Evolutionary conservation across 1,140 invertebrate species (phyloP).

Genomic region (Drosophila saltans): DNA sequence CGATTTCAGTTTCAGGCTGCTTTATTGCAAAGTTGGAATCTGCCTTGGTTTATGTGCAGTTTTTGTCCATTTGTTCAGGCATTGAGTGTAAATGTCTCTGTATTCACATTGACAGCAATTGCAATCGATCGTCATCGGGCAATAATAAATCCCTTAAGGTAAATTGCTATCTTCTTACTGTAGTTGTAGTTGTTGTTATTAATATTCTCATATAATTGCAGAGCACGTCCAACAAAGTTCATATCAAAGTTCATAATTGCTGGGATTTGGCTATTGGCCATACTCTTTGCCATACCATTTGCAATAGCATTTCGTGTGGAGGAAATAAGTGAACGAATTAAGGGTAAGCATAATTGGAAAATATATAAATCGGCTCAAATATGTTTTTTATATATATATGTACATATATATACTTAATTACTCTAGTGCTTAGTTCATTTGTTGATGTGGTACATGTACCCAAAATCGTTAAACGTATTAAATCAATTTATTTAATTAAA

Average conservation of each 20-base stretch:
- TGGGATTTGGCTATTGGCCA: slow-evolving; percentile 87
- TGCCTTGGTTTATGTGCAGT: slow-evolving; percentile 92
- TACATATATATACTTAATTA: neutral
- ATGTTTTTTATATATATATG: no score
- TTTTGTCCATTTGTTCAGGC: slow-evolving; percentile 92
- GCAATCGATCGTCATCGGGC: slow-evolving; percentile 90
- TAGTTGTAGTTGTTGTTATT: slow-evolving; percentile 8
- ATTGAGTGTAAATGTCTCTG: slow-evolving; percentile 91
- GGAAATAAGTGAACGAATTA: slow-evolving; percentile 71
- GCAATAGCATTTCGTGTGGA: slow-evolving; percentile 87
- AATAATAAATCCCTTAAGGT: slow-evolving; percentile 88
- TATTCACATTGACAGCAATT: slow-evolving; percentile 92
- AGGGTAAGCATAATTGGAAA: slow-evolving; percentile 54
- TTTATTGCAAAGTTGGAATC: slow-evolving; percentile 90
- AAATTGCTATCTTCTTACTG: slow-evolving; percentile 48
- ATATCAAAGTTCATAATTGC: slow-evolving; percentile 88
- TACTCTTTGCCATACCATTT: slow-evolving; percentile 87
- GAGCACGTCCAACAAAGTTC: slow-evolving; percentile 88
- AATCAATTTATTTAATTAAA: neutral
- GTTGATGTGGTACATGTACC: neutral
- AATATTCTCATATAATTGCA: slow-evolving; percentile 79
- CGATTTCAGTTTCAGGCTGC: slow-evolving; percentile 90
- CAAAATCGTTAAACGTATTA: neutral
- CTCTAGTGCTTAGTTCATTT: neutral
- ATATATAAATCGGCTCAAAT: slow-evolving; percentile 16